Evolutionary conservation across 2,113 vertebrate species (phyloP).

Genomic region (Pituophis catenifer): DNA sequence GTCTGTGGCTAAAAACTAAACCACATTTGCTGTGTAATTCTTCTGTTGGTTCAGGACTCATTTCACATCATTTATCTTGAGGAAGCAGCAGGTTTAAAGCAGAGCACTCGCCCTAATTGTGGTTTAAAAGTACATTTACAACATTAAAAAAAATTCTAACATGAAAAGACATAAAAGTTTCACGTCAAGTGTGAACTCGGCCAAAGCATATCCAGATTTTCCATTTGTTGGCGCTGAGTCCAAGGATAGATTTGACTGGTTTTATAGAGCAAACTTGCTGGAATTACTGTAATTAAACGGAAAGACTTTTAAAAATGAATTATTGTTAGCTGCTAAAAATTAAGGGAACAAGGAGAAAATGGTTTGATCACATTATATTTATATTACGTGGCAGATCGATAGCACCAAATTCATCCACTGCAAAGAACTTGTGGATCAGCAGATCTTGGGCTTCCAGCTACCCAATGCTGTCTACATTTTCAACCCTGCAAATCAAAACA

Average conservation of each 20-base stretch:
- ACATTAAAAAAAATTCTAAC: background rate
- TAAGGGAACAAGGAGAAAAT: background rate
- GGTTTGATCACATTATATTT: background rate
- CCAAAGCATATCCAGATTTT: background rate
- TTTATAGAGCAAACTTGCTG: background rate
- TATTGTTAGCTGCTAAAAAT: background rate
- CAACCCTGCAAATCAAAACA: conserved; percentile 38
- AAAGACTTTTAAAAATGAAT: background rate
- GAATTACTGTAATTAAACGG: background rate
- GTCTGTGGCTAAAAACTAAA: background rate
- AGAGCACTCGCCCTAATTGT: background rate
- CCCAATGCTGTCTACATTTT: conserved; percentile 66
- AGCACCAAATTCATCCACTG: conserved; percentile 69
- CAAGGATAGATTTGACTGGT: background rate
- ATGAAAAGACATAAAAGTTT: background rate
- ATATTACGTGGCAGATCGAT: conserved; percentile 56
- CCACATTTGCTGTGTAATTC: background rate
- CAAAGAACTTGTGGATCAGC: conserved; percentile 71
- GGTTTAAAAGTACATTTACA: background rate
- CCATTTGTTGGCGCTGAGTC: background rate
- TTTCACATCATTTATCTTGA: background rate
- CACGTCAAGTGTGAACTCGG: background rate
- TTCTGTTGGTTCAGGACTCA: background rate
- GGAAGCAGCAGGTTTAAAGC: background rate
- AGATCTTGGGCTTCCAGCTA: conserved; percentile 58